Conservation (phyloP, 2,113 vertebrate genomes). For the Rhinopithecus roxellana region DNA sequence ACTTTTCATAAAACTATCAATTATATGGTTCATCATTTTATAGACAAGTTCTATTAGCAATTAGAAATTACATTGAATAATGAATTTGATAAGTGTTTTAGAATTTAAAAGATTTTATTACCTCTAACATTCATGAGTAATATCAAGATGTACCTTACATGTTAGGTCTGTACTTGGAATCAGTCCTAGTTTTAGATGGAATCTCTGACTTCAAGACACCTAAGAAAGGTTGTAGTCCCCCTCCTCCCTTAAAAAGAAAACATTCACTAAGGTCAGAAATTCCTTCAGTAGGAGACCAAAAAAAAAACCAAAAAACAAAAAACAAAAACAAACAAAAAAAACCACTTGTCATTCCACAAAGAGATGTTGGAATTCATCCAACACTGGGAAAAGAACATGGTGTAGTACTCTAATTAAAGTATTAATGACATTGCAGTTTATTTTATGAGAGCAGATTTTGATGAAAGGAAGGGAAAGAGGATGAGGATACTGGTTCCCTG, state of each 20-base stretch:
- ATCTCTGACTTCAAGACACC: background rate
- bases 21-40: background rate
- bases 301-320: background rate
- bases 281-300: background rate
- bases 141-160: background rate
- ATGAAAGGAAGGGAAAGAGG: background rate
- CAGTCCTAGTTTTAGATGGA: background rate
- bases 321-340: background rate
- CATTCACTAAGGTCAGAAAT: constrained; percentile 20
- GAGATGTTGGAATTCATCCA: background rate
- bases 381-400: background rate
- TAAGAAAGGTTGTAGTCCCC: background rate
- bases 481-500: background rate
- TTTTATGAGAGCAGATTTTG: constrained; percentile 20
- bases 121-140: background rate
- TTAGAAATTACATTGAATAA: constrained; percentile 32
- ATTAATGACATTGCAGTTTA: background rate
- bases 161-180: background rate
- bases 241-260: background rate
- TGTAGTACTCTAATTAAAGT: background rate
- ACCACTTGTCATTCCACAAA: background rate
- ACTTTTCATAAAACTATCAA: background rate
- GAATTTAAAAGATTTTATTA: background rate
- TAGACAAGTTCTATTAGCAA: background rate
- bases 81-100: constrained; percentile 14